Percentiles rank a stretch among this genome's conserved stretches.
Conservation (phyloP, 2,888 invertebrate species). For the Biston betularia region DNA sequence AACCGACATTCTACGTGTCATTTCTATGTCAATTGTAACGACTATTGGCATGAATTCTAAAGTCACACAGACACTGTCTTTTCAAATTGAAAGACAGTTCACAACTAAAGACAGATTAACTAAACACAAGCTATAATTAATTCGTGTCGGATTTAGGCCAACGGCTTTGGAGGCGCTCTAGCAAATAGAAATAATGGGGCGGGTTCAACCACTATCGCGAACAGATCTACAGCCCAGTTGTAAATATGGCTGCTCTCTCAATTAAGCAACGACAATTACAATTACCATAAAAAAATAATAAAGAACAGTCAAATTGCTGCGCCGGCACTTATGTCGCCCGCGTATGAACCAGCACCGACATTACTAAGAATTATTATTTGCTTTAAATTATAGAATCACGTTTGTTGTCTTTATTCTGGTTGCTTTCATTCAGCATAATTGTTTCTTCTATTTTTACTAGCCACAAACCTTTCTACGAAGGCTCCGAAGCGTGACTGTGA, state of each 20-base stretch:
- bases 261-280: slow-evolving; percentile 78
- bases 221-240: slow-evolving; percentile 67
- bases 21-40: neutral
- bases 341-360: slow-evolving; percentile 52
- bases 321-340: slow-evolving; percentile 58
- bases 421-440: slow-evolving; percentile 36
- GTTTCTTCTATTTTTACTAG: slow-evolving; percentile 36
- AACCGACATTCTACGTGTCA: too few relatives aligned
- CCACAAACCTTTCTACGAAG: slow-evolving; percentile 21
- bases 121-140: slow-evolving; percentile 50
- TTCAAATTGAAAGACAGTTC: slow-evolving; percentile 3
- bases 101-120: slow-evolving; percentile 46
- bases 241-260: slow-evolving; percentile 75
- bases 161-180: slow-evolving; percentile 54
- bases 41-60: neutral
- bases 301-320: slow-evolving; percentile 73
- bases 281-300: slow-evolving; percentile 81
- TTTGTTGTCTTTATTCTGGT: slow-evolving; percentile 45
- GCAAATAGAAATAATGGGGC: slow-evolving; percentile 74
- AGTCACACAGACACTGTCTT: neutral
- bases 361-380: slow-evolving; percentile 60
- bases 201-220: slow-evolving; percentile 62
- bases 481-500: slow-evolving; percentile 19
- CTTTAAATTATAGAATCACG: slow-evolving; percentile 56
- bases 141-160: slow-evolving; percentile 48